These are phyloP conservation scores for Epizoanthus scotinus DNA, from an alignment of 92 coral and sea anemone genomes.

Conservation along the genomic window DNA sequence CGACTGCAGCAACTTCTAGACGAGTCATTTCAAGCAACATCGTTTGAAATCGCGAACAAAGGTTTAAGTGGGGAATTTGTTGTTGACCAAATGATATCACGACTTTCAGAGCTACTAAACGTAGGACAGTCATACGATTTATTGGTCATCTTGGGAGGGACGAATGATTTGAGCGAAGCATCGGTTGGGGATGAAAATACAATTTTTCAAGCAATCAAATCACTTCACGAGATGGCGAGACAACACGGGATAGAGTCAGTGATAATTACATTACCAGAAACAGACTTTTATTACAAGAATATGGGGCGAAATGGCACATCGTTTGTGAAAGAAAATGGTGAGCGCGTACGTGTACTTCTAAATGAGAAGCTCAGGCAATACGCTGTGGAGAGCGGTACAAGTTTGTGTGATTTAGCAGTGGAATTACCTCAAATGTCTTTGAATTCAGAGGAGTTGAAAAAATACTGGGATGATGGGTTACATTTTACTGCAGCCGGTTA, in stretches of 20 bases:
- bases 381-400: conserved; percentile 32
- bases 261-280: conserved; percentile 78
- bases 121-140: conserved; percentile 59
- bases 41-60: conserved; percentile 61
- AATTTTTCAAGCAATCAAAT: conserved; percentile 53
- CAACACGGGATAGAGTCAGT: conserved; percentile 58
- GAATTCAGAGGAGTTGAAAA: conserved; percentile 45
- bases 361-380: conserved; percentile 64
- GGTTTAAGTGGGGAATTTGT: conserved; percentile 77
- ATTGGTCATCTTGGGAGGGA: conserved; percentile 80
- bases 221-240: conserved; percentile 48
- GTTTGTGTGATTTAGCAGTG: conserved; percentile 69
- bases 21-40: neutral
- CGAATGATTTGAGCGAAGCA: conserved; percentile 72
- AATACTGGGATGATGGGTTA: conserved; percentile 85
- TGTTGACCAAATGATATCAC: conserved; percentile 57
- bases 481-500: conserved; percentile 84
- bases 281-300: conserved; percentile 63
- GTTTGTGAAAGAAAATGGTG: conserved; percentile 74
- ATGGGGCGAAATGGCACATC: conserved; percentile 59
- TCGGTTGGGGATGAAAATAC: conserved; percentile 55
- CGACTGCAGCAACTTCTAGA: conserved; percentile 51
- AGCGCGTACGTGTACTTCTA: conserved; percentile 58
- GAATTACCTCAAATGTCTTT: conserved; percentile 64
- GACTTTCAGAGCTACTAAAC: conserved; percentile 54